Percentiles rank a stretch among this genome's conserved stretches.
Evolutionary conservation across 2,113 vertebrate species (phyloP).

Genomic region (Monarcha castaneiventris): DNA sequence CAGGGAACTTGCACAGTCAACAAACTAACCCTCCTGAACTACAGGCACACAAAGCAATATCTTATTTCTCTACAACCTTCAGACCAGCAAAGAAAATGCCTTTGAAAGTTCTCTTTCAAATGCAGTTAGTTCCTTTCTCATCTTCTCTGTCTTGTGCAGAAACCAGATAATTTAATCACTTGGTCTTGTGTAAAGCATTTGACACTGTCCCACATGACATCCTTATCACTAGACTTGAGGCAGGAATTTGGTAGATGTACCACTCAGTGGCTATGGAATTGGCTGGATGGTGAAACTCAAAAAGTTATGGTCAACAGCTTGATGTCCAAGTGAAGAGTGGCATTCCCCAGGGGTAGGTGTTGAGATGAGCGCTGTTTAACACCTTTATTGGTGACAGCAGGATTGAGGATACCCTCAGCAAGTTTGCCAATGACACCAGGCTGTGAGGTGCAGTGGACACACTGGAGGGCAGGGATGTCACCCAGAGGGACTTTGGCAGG

Average conservation of each 20-base stretch:
- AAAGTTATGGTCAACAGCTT: neutral
- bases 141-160: neutral
- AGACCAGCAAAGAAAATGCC: neutral
- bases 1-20: neutral
- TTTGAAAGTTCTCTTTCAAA: slow-evolving; percentile 2
- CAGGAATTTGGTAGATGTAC: neutral
- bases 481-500: neutral
- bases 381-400: neutral
- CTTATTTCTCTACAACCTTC: neutral
- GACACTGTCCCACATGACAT: neutral
- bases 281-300: neutral
- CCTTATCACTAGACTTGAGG: neutral
- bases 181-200: neutral
- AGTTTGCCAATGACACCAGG: neutral
- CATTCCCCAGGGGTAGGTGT: neutral
- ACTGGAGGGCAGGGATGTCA: neutral
- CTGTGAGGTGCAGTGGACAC: neutral
- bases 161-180: neutral
- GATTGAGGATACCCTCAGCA: neutral
- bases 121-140: neutral
- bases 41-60: neutral
- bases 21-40: slow-evolving; percentile 15
- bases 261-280: neutral
- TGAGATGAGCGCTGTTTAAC: neutral
- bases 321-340: neutral